Conservation (phyloP, 2,113 vertebrate species). For the Paedocypris sp. region DNA sequence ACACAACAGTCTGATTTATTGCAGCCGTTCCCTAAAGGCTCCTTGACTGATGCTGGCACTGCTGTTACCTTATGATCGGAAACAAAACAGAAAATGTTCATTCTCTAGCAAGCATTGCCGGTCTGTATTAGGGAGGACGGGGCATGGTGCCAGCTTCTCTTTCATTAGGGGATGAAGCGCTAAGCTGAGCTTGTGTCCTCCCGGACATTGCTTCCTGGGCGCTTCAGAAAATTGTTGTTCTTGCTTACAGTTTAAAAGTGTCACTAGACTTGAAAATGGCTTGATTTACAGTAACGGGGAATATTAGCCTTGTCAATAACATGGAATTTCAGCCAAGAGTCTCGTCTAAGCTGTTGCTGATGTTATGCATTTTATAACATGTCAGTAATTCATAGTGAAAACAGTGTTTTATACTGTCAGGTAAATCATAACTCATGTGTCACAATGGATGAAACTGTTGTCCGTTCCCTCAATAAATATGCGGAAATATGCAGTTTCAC, state of each 20-base stretch:
- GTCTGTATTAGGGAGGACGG: conserved; percentile 11
- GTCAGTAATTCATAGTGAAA: too few relatives aligned
- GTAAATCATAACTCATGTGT: too few relatives aligned
- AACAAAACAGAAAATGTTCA: background rate
- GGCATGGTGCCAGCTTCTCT: conserved; percentile 23
- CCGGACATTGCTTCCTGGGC: background rate
- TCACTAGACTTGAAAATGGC: background rate
- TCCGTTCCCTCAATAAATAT: too few relatives aligned
- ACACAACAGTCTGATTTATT: conserved; percentile 13
- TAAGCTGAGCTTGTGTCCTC: conserved; percentile 20
- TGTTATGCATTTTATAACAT: too few relatives aligned
- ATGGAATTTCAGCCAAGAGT: too few relatives aligned
- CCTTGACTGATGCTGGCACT: conserved; percentile 2
- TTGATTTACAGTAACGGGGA: background rate
- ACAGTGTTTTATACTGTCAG: too few relatives aligned
- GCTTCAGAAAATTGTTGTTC: conserved; percentile 2
- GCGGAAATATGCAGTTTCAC: too few relatives aligned
- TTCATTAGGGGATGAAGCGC: conserved; percentile 29
- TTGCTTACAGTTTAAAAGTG: background rate
- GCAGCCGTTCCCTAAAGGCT: background rate
- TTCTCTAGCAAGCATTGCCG: background rate
- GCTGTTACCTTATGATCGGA: background rate
- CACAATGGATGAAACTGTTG: too few relatives aligned
- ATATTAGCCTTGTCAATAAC: too few relatives aligned
- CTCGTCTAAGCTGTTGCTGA: too few relatives aligned